Conservation (phyloP, 2,113 vertebrate genomes). For the Takifugu flavidus region DNA sequence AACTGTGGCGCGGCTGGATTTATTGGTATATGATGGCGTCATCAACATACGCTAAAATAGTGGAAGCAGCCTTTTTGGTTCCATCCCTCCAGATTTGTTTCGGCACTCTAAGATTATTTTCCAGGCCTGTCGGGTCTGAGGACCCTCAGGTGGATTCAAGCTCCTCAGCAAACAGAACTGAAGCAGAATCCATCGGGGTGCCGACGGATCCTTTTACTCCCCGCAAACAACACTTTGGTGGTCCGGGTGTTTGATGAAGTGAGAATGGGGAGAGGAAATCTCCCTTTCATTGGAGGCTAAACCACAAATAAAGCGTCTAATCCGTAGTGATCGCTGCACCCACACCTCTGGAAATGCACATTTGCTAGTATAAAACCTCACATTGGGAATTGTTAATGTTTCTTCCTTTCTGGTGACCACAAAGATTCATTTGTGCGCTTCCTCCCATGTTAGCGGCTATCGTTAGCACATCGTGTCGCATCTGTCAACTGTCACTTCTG, state of each 20-base stretch:
- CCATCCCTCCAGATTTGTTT: slow-evolving; percentile 7
- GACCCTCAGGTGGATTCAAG: slow-evolving; percentile 29
- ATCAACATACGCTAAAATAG: too few species aligned
- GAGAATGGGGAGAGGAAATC: slow-evolving; percentile 8
- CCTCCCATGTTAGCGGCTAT: slow-evolving; percentile 8
- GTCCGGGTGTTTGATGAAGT: slow-evolving; percentile 39
- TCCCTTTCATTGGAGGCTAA: neutral
- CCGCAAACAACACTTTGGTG: slow-evolving; percentile 41
- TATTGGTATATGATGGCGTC: too few species aligned
- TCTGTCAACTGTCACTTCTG: slow-evolving; percentile 31
- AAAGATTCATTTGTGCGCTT: neutral
- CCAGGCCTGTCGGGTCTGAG: slow-evolving; percentile 12
- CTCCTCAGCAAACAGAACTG: slow-evolving; percentile 39
- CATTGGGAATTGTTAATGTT: neutral
- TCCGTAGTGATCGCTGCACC: neutral
- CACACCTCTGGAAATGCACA: neutral
- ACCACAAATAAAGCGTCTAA: neutral
- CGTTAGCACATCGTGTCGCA: slow-evolving; percentile 10
- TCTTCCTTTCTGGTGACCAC: neutral
- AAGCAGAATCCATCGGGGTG: slow-evolving; percentile 23
- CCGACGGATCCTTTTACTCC: slow-evolving; percentile 29
- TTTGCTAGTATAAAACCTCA: neutral
- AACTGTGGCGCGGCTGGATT: too few species aligned
- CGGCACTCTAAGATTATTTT: neutral
- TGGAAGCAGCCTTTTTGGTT: too few species aligned